Evolutionary conservation across 1,140 invertebrate genomes (phyloP).

Genomic region (Pemphigus obesinymphae): DNA sequence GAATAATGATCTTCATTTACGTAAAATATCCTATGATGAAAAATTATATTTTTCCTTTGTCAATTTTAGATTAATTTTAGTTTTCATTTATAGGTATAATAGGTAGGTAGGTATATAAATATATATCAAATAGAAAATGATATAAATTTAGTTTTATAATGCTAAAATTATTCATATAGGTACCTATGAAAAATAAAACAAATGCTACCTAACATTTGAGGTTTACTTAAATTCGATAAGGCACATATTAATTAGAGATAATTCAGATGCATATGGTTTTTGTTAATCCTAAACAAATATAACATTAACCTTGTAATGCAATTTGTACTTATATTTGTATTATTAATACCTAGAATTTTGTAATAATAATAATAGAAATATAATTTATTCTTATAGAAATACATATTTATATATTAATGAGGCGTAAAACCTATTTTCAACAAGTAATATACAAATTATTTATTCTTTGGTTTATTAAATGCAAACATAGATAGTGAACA

Average conservation of each 20-base stretch:
- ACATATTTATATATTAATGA: neutral
- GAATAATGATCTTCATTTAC: neutral
- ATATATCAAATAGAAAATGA: neutral
- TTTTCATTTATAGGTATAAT: neutral
- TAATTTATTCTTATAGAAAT: neutral
- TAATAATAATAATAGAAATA: neutral
- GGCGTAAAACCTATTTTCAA: neutral
- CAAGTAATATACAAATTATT: too few species aligned
- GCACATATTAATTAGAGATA: neutral
- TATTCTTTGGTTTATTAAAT: neutral
- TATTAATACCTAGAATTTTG: too few species aligned
- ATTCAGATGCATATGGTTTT: too few species aligned
- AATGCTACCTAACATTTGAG: too few species aligned
- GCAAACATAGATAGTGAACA: neutral
- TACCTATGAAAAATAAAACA: too few species aligned
- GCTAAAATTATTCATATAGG: too few species aligned
- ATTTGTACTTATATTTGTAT: neutral
- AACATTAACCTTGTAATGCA: neutral
- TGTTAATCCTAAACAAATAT: neutral
- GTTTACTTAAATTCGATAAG: neutral
- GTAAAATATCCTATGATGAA: neutral
- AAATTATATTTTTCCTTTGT: neutral
- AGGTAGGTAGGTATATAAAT: too few species aligned
- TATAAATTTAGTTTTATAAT: too few species aligned
- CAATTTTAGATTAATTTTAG: neutral